These are phyloP conservation scores for Mamestra brassicae DNA, from an alignment of 2,888 invertebrate species.

Conservation along the genomic window DNA sequence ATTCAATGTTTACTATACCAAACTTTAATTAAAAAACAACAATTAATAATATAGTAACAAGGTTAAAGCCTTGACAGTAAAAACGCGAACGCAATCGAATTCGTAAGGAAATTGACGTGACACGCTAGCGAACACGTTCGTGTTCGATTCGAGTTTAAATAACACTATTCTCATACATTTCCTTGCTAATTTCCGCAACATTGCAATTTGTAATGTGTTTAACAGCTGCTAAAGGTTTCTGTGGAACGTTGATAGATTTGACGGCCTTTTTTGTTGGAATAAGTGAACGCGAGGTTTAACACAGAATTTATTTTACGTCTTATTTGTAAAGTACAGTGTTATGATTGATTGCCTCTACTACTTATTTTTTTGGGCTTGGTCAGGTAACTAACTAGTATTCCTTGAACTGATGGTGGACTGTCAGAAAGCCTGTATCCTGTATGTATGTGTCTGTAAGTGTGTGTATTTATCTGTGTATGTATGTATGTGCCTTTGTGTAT, in stretches of 20 bases:
- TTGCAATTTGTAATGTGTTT: constrained; percentile 28
- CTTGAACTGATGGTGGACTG: no score
- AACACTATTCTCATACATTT: constrained; percentile 43
- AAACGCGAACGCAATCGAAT: constrained; percentile 53
- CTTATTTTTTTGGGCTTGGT: no score
- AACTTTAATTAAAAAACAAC: constrained; percentile 36
- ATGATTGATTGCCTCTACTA: background rate
- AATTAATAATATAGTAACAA: constrained; percentile 52
- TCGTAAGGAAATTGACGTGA: constrained; percentile 50
- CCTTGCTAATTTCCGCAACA: constrained; percentile 48
- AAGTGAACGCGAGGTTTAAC: constrained; percentile 51
- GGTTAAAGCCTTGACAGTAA: constrained; percentile 64
- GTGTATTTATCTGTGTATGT: no score
- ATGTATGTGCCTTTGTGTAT: no score
- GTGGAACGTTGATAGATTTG: constrained; percentile 50
- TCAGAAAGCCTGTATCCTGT: no score
- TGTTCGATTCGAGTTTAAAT: constrained; percentile 37
- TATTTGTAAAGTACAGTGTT: background rate
- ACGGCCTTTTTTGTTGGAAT: constrained; percentile 50
- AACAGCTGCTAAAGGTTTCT: constrained; percentile 36
- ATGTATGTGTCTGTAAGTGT: no score
- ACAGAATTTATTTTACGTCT: constrained; percentile 46
- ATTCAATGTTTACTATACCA: constrained; percentile 38
- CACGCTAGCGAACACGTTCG: constrained; percentile 48
- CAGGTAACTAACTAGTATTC: no score